Percentiles rank a stretch among this genome's conserved stretches.
phyloP scores from a whole-genome alignment of 2,888 invertebrate species.

The Coelopa pilipes region DNA sequence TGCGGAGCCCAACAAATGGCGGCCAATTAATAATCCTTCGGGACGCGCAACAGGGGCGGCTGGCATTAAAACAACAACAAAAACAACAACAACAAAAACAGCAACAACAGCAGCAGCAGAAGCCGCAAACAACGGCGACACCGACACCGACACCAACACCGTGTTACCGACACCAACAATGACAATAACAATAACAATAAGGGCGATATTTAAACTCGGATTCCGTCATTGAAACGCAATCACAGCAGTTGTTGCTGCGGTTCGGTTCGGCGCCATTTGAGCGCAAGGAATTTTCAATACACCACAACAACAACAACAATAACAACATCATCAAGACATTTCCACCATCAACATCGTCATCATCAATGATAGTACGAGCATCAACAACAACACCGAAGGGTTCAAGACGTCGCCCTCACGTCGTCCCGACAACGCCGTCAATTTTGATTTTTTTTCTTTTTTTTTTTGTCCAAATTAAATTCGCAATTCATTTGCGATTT shows the following conservation, averaged over 20 bases:
- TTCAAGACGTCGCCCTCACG: no score
- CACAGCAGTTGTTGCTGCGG: not conserved
- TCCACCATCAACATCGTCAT: not conserved
- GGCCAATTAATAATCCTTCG: constrained; percentile 20
- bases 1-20: not conserved
- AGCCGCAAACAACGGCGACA: not conserved
- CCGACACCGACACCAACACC: no score
- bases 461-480: no score
- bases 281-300: no score
- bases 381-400: not conserved
- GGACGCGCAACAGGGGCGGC: not conserved
- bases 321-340: not conserved
- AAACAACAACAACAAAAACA: no score
- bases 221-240: not conserved
- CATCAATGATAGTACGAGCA: no score
- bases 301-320: not conserved
- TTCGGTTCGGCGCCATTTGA: not conserved
- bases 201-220: no score
- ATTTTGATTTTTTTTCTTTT: no score
- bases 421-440: no score
- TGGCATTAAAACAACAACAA: no score
- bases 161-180: not conserved
- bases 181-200: not conserved
- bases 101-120: constrained; percentile 2
- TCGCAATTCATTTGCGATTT: no score